Evolutionary conservation across 2,888 invertebrate genomes (phyloP).

Genomic region (Erebia aethiops): DNA sequence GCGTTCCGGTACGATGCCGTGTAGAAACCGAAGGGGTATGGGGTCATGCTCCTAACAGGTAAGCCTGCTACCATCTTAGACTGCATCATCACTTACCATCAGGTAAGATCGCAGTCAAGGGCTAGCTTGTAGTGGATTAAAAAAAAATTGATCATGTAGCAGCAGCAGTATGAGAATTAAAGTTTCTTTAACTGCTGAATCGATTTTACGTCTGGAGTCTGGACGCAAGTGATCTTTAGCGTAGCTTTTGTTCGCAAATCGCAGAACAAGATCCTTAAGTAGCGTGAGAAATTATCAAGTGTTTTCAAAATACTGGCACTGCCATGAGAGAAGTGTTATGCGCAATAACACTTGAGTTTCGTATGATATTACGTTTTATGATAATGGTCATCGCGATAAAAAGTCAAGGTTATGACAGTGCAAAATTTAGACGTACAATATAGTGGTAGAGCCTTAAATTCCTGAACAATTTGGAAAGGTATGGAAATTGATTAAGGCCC

Average conservation of each 20-base stretch:
- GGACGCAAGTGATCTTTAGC: not conserved
- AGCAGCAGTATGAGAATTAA: too few species aligned
- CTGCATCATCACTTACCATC: too few species aligned
- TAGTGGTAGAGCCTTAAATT: not conserved
- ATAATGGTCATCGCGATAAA: not conserved
- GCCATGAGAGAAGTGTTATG: constrained; percentile 16
- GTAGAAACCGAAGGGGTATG: too few species aligned
- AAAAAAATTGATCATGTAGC: too few species aligned
- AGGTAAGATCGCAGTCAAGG: too few species aligned
- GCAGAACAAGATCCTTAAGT: constrained; percentile 32
- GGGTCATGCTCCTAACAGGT: too few species aligned
- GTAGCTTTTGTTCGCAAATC: not conserved
- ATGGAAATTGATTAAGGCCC: not conserved
- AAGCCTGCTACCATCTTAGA: too few species aligned
- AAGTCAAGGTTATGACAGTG: not conserved
- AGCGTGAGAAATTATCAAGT: constrained; percentile 62
- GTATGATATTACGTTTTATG: constrained; percentile 10
- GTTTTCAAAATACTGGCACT: constrained; percentile 61
- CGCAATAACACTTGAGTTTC: constrained; percentile 11
- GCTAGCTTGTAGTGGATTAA: too few species aligned
- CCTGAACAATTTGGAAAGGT: not conserved
- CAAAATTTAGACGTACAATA: not conserved
- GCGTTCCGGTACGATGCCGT: too few species aligned
- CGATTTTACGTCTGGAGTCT: not conserved
- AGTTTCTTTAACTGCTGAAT: not conserved